Conservation (phyloP, 1,140 invertebrate species). For the Diorhabda sublineata region DNA sequence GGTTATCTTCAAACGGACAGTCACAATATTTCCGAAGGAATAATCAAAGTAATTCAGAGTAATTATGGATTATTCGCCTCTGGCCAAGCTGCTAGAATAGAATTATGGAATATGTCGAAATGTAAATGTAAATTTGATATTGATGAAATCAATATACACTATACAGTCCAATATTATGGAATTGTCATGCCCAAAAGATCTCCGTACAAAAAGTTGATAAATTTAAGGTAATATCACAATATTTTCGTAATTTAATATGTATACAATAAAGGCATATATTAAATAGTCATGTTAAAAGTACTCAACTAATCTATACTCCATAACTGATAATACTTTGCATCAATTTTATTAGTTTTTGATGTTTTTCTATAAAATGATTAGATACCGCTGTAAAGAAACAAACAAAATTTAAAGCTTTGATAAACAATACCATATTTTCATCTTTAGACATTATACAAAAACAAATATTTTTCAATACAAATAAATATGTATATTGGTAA, state of each 20-base stretch:
- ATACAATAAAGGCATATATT: too few relatives aligned
- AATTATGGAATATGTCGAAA: constrained; percentile 25
- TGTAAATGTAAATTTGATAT: constrained; percentile 33
- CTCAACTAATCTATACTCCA: too few relatives aligned
- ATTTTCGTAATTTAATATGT: not conserved
- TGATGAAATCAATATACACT: constrained; percentile 26
- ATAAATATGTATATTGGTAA: too few relatives aligned
- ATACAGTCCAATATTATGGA: constrained; percentile 26
- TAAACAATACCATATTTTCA: too few relatives aligned
- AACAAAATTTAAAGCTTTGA: too few relatives aligned
- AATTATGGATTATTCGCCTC: constrained; percentile 35
- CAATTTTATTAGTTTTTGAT: too few relatives aligned
- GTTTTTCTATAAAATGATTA: too few relatives aligned
- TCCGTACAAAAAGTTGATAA: constrained; percentile 30
- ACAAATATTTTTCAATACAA: too few relatives aligned
- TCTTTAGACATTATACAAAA: too few relatives aligned
- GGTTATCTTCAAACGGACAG: constrained; percentile 32
- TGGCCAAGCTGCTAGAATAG: constrained; percentile 25
- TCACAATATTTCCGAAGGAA: constrained; percentile 29
- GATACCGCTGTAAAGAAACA: too few relatives aligned
- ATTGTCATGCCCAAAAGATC: constrained; percentile 28
- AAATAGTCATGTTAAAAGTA: too few relatives aligned
- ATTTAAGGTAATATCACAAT: constrained; percentile 24
- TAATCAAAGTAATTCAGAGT: constrained; percentile 26
- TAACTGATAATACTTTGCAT: too few relatives aligned